Evolutionary conservation across 2,888 invertebrate genomes (phyloP), one percentile per base, ranked within the genome.

Genomic region (Kryphioiulus occultus): DNA sequence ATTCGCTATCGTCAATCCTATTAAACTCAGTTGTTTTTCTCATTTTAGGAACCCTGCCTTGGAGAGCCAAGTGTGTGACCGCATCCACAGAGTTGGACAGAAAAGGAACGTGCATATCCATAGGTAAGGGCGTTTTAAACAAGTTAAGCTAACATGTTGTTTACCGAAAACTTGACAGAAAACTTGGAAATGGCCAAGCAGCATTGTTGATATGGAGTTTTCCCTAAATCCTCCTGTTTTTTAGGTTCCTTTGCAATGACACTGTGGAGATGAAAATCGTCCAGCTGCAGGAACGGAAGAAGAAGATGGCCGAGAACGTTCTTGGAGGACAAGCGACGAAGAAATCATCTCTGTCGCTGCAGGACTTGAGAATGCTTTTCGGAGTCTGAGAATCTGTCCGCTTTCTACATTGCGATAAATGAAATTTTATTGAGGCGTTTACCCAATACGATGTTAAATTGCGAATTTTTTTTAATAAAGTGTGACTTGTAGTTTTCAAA

Each of bases 61-160:
- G 85, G 99, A 99, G 92, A 94, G 95, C 83, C 99, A 99, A 92
- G 99, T 98, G 0, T 97, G 96, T 92, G 99, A 99, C 93, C 94
- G 99, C 89, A 95, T 99, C 89, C 98, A 98, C 92, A 90, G 98
- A 89, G 95, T 98, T 89, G 98, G 98, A 0, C 99, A 99, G 92
- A 94, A 92, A 85, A 96, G 95, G 91, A 92, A 94, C 90, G 98
- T 98, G 0, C 93, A 94, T 90, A 94, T 98, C 86, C 96, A 97
- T 92, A 96, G 96, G 95, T 96, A 90, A 32, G 53, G 17, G 26
- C 3, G 12, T 87, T 22, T 59, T 78, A 9, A 15, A 26, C 4
- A 12, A 19, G 3, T 87, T 44, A 1, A 26, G 87, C 44, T 30
- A 42, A 19, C 44, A 22, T 35, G 22, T 26, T 10, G 15, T 2